A percentile compares a stretch with the other conserved stretches of the same genome.
phyloP scores from a whole-genome alignment of 2,113 vertebrate genomes.

The Urocitellus parryii region DNA sequence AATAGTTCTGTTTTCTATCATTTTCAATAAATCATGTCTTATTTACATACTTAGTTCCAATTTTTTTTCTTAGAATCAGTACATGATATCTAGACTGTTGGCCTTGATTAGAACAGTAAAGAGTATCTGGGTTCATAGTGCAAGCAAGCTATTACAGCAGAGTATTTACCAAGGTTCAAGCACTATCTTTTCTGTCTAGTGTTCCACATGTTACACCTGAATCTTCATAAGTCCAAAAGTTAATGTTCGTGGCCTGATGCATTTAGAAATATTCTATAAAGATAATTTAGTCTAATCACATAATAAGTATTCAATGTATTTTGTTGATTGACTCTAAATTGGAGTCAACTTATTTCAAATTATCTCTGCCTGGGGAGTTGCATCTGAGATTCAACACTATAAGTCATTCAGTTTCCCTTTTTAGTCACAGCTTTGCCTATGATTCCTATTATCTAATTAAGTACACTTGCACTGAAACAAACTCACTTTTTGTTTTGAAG shows the following conservation, averaged over 20 bases:
- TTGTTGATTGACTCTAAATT: constrained; percentile 70
- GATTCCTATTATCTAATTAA: constrained; percentile 53
- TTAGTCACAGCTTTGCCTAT: constrained; percentile 38
- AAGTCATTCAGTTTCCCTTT: constrained; percentile 43
- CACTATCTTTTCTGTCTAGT: background rate
- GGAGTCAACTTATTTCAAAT: constrained; percentile 67
- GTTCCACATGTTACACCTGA: background rate
- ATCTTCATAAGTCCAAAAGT: background rate
- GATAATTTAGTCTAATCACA: constrained; percentile 39
- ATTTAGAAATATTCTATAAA: constrained; percentile 39
- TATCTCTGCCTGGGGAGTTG: constrained; percentile 51
- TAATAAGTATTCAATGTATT: constrained; percentile 61
- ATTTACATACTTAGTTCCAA: background rate
- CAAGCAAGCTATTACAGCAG: background rate
- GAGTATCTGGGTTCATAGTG: background rate
- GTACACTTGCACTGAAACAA: constrained; percentile 34
- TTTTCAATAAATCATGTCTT: background rate
- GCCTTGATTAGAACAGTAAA: background rate
- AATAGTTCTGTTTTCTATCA: background rate
- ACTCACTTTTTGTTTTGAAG: background rate
- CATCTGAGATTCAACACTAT: constrained; percentile 23
- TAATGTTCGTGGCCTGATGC: background rate
- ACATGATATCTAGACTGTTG: background rate
- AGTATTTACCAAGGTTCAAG: background rate
- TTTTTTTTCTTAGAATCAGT: background rate